These are phyloP conservation scores for Lacerta bilineata DNA, from an alignment of 2,797 vertebrate species.

Conservation along the genomic window DNA sequence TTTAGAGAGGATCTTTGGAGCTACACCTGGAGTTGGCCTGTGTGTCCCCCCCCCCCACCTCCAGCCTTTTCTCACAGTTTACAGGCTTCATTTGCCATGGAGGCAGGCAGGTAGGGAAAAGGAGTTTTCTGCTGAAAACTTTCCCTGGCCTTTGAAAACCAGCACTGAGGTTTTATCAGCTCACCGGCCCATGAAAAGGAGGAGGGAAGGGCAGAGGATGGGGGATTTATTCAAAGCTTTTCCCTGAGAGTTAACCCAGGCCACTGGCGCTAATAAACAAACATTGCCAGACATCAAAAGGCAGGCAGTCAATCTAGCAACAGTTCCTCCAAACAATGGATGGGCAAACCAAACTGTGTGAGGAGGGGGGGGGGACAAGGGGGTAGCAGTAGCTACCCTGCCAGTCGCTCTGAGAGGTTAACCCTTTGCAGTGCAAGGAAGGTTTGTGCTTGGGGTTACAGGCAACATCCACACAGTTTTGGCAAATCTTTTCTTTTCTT, in stretches of 20 bases:
- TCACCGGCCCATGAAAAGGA: conserved; percentile 70
- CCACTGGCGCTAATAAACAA: conserved; percentile 90
- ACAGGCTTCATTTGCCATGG: conserved; percentile 65
- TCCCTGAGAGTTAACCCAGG: conserved; percentile 84
- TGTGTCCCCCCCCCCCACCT: neutral
- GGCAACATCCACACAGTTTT: neutral
- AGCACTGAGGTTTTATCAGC: conserved; percentile 73
- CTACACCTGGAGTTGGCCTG: conserved; percentile 37
- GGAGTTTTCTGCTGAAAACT: conserved; percentile 75
- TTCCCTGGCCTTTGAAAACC: conserved; percentile 70
- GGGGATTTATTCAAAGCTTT: conserved; percentile 83
- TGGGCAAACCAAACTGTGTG: conserved; percentile 69
- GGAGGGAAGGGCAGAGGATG: conserved; percentile 72
- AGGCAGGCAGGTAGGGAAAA: conserved; percentile 73
- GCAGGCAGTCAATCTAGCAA: conserved; percentile 79
- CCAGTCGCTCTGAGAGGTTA: conserved; percentile 70
- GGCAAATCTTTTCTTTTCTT: too few species aligned
- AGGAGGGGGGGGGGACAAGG: conserved; percentile 47
- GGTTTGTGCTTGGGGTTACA: neutral
- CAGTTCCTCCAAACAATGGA: conserved; percentile 79
- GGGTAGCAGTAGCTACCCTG: conserved; percentile 31
- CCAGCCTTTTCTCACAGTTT: neutral
- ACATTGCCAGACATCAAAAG: conserved; percentile 89
- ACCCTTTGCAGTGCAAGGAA: conserved; percentile 60
- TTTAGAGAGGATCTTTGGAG: conserved; percentile 34